phyloP scores from a whole-genome alignment of 2,113 vertebrate species.

The Patagioenas fasciata region DNA sequence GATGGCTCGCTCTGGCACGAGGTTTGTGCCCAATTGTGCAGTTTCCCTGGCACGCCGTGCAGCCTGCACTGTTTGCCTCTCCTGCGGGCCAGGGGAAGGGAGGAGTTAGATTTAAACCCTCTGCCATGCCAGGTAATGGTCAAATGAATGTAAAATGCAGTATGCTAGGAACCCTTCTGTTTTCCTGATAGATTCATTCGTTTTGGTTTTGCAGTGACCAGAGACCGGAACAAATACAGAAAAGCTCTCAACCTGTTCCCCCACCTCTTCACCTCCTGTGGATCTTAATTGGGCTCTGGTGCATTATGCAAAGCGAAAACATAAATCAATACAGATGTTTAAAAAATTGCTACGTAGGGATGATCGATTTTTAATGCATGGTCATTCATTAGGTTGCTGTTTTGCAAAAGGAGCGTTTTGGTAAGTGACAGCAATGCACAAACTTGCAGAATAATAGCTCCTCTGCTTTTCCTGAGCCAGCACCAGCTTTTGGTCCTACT shows the following conservation, averaged over 20 bases:
- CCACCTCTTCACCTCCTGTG: rapidly evolving
- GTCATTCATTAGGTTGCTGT: not conserved
- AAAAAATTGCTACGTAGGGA: not conserved
- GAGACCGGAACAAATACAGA: not conserved
- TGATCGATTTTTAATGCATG: not conserved
- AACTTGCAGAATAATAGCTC: not conserved
- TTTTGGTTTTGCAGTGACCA: not conserved
- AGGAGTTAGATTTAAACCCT: not conserved
- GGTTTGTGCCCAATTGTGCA: not conserved
- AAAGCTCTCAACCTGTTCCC: not conserved
- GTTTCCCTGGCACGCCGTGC: not conserved
- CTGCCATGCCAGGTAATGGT: not conserved
- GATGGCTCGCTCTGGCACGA: constrained; percentile 30
- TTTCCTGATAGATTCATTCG: not conserved
- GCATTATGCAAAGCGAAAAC: constrained; percentile 4
- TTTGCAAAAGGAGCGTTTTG: not conserved
- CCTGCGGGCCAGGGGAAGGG: not conserved
- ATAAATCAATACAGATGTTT: not conserved
- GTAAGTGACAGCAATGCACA: not conserved
- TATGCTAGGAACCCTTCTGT: not conserved
- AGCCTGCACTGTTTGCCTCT: not conserved
- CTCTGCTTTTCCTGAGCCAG: not conserved
- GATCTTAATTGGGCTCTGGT: not conserved
- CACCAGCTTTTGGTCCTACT: not conserved
- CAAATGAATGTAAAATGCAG: not conserved